A percentile compares a stretch with the other conserved stretches of the same genome.
Evolutionary conservation across 2,888 invertebrate genomes (phyloP).

Genomic region (Platycheirus albimanus): DNA sequence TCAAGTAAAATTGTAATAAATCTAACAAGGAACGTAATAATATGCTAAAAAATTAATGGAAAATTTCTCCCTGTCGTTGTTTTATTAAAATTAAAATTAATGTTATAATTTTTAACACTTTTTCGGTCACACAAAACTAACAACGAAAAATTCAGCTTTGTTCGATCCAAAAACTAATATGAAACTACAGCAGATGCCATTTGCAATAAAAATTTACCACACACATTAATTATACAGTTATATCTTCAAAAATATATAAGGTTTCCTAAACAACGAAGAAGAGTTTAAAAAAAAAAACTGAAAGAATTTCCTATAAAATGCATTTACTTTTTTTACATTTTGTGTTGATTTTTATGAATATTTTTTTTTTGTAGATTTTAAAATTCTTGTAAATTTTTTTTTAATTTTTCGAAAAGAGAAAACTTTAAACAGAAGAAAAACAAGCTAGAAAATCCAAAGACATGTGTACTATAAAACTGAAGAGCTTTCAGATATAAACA

Average conservation of each 20-base stretch:
- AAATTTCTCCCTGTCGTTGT: slow-evolving; percentile 7
- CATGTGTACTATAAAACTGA: slow-evolving; percentile 74
- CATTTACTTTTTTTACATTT: slow-evolving; percentile 66
- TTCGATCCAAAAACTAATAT: slow-evolving; percentile 12
- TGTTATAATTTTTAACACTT: background rate
- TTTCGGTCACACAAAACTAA: slow-evolving; percentile 2
- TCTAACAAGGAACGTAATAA: too few species aligned
- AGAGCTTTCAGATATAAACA: slow-evolving; percentile 62
- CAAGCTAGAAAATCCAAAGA: slow-evolving; percentile 76
- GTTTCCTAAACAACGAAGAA: slow-evolving; percentile 76
- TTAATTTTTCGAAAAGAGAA: slow-evolving; percentile 45
- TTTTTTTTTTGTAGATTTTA: slow-evolving; percentile 21
- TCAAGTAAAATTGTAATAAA: slow-evolving; percentile 45
- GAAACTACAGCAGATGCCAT: slow-evolving; percentile 39
- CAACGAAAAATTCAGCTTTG: slow-evolving; percentile 43
- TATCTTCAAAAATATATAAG: slow-evolving; percentile 63
- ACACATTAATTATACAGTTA: slow-evolving; percentile 29
- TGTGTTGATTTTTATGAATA: slow-evolving; percentile 30
- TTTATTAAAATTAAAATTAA: slow-evolving; percentile 5
- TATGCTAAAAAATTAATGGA: slow-evolving; percentile 9
- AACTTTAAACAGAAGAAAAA: slow-evolving; percentile 66
- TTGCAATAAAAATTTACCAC: slow-evolving; percentile 35
- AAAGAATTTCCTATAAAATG: slow-evolving; percentile 67
- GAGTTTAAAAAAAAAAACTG: slow-evolving; percentile 43
- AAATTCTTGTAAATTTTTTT: slow-evolving; percentile 49